Evolutionary conservation across 2,888 invertebrate species (phyloP).

Genomic region (Ariolimax columbianus): DNA sequence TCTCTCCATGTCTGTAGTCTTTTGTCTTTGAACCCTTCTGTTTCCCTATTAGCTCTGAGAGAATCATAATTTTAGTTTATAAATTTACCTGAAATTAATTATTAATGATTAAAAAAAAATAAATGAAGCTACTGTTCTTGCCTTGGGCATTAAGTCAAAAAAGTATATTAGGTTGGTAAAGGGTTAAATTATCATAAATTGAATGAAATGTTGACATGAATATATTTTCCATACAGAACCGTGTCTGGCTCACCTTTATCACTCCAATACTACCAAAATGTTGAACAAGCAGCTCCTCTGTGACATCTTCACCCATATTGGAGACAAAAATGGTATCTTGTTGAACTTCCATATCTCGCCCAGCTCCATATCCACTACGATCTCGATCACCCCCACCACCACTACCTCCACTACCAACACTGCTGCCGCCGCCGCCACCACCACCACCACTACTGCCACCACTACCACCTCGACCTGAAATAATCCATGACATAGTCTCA

Average conservation of each 20-base stretch:
- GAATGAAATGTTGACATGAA: too few species aligned
- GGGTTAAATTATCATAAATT: too few species aligned
- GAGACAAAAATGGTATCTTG: constrained; percentile 96
- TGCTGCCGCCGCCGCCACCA: constrained; percentile 58
- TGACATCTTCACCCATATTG: constrained; percentile 90
- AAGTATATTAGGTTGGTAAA: too few species aligned
- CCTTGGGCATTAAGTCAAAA: too few species aligned
- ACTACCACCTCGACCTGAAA: constrained; percentile 55
- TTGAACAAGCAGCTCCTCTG: constrained; percentile 91
- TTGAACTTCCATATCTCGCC: constrained; percentile 68
- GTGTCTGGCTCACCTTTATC: constrained; percentile 94
- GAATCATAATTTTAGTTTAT: too few species aligned
- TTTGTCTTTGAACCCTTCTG: too few species aligned
- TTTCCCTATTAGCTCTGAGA: too few species aligned
- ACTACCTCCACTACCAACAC: constrained; percentile 58
- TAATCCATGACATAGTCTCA: neutral
- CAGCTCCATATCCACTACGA: constrained; percentile 55
- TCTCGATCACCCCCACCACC: constrained; percentile 55
- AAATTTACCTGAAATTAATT: too few species aligned
- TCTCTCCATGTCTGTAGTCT: too few species aligned
- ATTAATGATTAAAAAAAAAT: too few species aligned
- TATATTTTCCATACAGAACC: too few species aligned
- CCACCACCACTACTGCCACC: neutral
- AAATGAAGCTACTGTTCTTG: too few species aligned
- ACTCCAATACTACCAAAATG: constrained; percentile 97